Conservation (phyloP, 2,888 invertebrate genomes). For the Pilophorus perplexus region DNA sequence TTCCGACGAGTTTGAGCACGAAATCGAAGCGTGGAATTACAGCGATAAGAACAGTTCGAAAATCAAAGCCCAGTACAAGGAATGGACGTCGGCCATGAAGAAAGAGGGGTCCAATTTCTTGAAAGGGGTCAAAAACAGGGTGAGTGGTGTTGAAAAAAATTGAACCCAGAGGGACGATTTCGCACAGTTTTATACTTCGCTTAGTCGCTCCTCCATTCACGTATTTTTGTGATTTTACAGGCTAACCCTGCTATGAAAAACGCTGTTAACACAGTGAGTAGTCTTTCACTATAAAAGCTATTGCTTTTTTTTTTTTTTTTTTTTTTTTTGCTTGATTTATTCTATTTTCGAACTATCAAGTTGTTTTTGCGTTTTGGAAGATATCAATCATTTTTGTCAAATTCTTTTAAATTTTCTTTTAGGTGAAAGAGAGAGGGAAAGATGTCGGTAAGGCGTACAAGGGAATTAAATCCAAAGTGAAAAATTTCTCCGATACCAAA, state of each 20-base stretch:
- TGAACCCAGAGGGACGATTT: background rate
- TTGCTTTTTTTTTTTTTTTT: slow-evolving; percentile 2
- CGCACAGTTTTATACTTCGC: background rate
- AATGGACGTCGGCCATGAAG: slow-evolving; percentile 75
- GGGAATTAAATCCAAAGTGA: slow-evolving; percentile 66
- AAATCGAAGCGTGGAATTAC: slow-evolving; percentile 75
- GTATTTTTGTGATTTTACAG: slow-evolving; percentile 59
- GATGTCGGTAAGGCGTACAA: slow-evolving; percentile 76
- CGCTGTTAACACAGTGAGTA: slow-evolving; percentile 90
- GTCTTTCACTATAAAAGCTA: background rate
- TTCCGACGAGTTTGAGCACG: slow-evolving; percentile 91
- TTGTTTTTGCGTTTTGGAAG: background rate
- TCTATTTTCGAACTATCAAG: background rate
- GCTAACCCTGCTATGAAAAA: slow-evolving; percentile 91
- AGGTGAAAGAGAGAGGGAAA: slow-evolving; percentile 72
- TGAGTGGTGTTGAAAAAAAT: slow-evolving; percentile 51
- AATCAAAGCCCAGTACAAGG: slow-evolving; percentile 69
- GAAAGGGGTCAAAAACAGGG: slow-evolving; percentile 85
- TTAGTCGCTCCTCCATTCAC: background rate
- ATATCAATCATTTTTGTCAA: slow-evolving; percentile 5
- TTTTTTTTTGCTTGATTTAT: slow-evolving; percentile 23
- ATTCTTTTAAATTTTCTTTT: slow-evolving; percentile 42
- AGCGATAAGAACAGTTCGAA: slow-evolving; percentile 65
- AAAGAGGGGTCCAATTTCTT: slow-evolving; percentile 80
- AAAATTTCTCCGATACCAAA: slow-evolving; percentile 50